phyloP scores from a whole-genome alignment of 2,113 vertebrate genomes.

The Vanacampus margaritifer region DNA sequence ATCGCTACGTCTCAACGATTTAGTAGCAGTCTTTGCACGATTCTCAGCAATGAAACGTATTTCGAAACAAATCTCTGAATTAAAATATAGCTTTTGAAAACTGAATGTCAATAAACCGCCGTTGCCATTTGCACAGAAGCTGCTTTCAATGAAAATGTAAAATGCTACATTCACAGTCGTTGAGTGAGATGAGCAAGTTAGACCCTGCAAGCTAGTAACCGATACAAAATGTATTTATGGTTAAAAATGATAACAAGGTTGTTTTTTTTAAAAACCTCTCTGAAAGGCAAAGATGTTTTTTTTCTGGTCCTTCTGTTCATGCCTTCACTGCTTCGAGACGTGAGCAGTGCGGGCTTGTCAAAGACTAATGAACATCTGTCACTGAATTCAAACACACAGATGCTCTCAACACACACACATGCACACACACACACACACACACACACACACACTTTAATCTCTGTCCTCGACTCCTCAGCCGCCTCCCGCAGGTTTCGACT shows the following conservation, averaged over 20 bases:
- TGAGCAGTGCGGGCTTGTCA: slow-evolving; percentile 72
- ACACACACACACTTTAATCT: slow-evolving; percentile 34
- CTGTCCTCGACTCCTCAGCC: slow-evolving; percentile 35
- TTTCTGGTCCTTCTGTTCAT: slow-evolving; percentile 15
- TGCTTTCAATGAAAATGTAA: neutral
- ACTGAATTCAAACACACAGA: slow-evolving; percentile 69
- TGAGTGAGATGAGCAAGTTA: neutral
- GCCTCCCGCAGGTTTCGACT: slow-evolving; percentile 50
- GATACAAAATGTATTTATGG: neutral
- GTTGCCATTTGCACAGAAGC: too few species aligned
- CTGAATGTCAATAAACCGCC: too few species aligned
- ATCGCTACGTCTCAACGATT: too few species aligned
- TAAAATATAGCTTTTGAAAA: too few species aligned
- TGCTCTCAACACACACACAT: slow-evolving; percentile 43
- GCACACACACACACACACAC: slow-evolving; percentile 17
- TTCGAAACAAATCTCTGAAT: too few species aligned
- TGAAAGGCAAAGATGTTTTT: neutral
- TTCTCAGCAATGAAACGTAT: too few species aligned
- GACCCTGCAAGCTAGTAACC: neutral
- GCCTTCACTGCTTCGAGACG: slow-evolving; percentile 54
- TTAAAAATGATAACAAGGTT: neutral
- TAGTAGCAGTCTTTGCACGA: too few species aligned
- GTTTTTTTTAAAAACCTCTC: neutral
- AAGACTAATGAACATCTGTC: slow-evolving; percentile 75
- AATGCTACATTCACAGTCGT: neutral